Conservation (phyloP, 2,888 invertebrate genomes). For the Callyntrura sp. region DNA sequence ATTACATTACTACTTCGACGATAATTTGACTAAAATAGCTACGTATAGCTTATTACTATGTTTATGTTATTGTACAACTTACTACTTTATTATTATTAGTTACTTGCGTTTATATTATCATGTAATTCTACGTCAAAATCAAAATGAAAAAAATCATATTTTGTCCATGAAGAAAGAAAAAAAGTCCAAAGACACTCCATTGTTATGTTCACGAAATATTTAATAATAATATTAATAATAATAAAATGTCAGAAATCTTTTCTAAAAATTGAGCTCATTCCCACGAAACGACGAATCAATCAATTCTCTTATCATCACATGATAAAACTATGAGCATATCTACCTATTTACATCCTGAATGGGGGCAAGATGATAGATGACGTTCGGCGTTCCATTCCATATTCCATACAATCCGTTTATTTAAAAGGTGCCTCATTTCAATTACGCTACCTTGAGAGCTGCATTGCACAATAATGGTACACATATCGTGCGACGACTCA, state of each 20-base stretch:
- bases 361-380: too few relatives aligned
- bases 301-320: too few relatives aligned
- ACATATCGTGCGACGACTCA: too few relatives aligned
- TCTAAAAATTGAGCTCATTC: too few relatives aligned
- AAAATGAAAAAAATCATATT: conserved; percentile 35
- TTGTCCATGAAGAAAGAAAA: conserved; percentile 35
- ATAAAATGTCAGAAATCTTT: conserved; percentile 27
- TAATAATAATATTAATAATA: neutral
- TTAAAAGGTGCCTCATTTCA: too few relatives aligned
- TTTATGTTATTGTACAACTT: conserved; percentile 25
- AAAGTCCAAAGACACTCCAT: conserved; percentile 57
- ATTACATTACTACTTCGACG: neutral
- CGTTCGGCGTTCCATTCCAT: too few relatives aligned
- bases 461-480: too few relatives aligned
- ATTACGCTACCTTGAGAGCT: too few relatives aligned
- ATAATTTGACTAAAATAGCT: neutral
- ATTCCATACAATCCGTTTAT: too few relatives aligned
- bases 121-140: conserved; percentile 10
- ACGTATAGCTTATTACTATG: neutral
- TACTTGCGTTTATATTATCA: neutral
- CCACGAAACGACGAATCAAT: too few relatives aligned
- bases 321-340: too few relatives aligned
- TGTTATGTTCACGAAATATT: conserved; percentile 39
- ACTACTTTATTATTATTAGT: neutral
- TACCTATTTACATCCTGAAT: too few relatives aligned